phyloP scores from a whole-genome alignment of 2,797 vertebrate genomes.

The Coregonus ussuriensis region DNA sequence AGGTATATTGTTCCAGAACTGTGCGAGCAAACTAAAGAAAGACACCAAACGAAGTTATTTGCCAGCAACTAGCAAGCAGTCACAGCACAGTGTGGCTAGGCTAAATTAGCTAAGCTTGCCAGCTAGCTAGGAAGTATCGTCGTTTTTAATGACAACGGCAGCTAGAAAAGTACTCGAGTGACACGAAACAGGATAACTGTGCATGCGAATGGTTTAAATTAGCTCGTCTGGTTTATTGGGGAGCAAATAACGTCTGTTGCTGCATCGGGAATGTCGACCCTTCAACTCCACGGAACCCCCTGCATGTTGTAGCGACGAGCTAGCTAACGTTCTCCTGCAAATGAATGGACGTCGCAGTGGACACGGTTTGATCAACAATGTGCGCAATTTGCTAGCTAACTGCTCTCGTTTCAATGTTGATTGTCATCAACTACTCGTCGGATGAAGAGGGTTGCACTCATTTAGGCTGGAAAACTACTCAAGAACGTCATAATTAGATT shows the following conservation, averaged over 20 bases:
- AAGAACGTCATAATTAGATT: no score
- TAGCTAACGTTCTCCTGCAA: background rate
- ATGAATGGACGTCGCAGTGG: conserved; percentile 2
- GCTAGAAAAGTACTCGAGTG: background rate
- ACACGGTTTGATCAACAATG: conserved; percentile 5
- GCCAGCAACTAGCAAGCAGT: background rate
- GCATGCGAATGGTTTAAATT: background rate
- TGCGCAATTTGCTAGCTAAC: no score
- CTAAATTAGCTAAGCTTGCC: background rate
- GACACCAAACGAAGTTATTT: background rate
- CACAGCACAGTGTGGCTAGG: background rate
- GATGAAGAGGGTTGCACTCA: background rate
- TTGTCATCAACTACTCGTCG: no score
- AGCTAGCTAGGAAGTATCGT: background rate
- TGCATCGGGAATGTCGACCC: background rate
- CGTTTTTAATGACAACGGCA: background rate
- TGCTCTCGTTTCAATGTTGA: no score
- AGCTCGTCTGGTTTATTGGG: background rate
- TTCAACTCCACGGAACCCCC: background rate
- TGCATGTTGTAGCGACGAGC: background rate
- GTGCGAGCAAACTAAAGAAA: background rate
- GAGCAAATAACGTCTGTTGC: background rate
- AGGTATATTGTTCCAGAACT: background rate
- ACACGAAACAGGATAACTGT: background rate
- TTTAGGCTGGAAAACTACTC: no score